Percentiles rank a stretch among this genome's conserved stretches.
Evolutionary conservation across 2,113 vertebrate genomes (phyloP).

Genomic region (Thinocorus orbignyianus): DNA sequence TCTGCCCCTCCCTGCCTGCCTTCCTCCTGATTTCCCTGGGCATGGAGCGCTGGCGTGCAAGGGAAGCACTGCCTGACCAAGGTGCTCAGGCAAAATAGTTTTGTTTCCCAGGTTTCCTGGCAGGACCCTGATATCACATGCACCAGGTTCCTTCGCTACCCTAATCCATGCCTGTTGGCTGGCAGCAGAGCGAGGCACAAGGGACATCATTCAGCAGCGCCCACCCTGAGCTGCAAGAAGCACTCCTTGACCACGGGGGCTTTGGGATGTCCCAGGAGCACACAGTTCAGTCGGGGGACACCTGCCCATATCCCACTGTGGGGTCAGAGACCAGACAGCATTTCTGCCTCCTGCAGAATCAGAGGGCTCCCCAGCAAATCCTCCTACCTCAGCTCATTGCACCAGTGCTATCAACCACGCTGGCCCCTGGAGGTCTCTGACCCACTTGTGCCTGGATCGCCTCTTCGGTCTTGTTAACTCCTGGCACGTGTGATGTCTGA

Average conservation of each 20-base stretch:
- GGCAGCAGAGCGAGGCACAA: background rate
- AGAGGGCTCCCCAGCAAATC: background rate
- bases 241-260: background rate
- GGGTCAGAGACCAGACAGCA: background rate
- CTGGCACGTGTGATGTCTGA: background rate
- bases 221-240: background rate
- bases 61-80: background rate
- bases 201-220: background rate
- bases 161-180: background rate
- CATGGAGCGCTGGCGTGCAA: background rate
- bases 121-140: background rate
- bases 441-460: background rate
- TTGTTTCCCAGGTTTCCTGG: conserved; percentile 24
- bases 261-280: background rate
- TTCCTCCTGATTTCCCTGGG: background rate
- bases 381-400: background rate
- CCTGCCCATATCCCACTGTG: background rate
- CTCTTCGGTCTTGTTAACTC: background rate
- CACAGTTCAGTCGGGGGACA: background rate
- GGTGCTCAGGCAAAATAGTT: background rate
- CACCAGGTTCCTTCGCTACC: background rate
- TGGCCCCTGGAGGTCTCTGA: background rate
- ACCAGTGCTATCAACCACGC: background rate
- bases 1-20: background rate
- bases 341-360: background rate